Base-by-base conservation (phyloP, 1,140 invertebrate species). In the Rhopalosiphum maidis region DNA sequence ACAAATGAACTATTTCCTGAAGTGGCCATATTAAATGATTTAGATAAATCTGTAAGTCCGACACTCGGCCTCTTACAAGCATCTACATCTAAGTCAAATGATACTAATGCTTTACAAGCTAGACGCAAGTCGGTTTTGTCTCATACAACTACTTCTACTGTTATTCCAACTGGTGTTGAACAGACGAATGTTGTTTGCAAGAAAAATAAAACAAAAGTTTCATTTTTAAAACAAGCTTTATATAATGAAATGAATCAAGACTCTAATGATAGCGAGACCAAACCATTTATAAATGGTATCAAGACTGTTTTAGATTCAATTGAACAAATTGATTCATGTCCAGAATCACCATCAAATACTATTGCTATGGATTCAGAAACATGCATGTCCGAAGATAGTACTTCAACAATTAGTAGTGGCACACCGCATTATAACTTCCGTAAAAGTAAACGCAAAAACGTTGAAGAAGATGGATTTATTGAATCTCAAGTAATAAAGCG, bases 1-100 rank as follows among this genome's bases (percentile, higher is more conserved):
- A 97, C 97, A 0, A 97, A 97, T 93, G 97, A 97, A 94, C 95
- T 97, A 48, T 97, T 97, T 95, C 97, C 97, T 3, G 97, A 97
- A 94, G 97, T 97, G 0, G 97, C 97, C 94, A 94, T 97, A 54
- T 95, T 97, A 37, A 97, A 97, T 94, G 96, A 96, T 94, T 95
- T 95, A 0, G 96, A 96, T 94, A 95, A 96, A 87, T 96, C 96
- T 46, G 37, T 86, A 4, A 93, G 91, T 93, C 82, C 91, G 2
- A 93, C 91, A 30, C n/a, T 94, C 25, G n/a, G 82, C 35, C 25
- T 93, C 41, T 54, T 85, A 23, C 91, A 93, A 86, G 91, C 77
- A 41, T 85, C 77, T 85, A 93, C 91, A 23, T 93, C 91, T 1
- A 93, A 93, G 23, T 55, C 48, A n/a, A 86, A 86, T 43, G 91